These are phyloP conservation scores for Carassius gibelio DNA, from an alignment of 2,113 vertebrate genomes.

Conservation along the genomic window DNA sequence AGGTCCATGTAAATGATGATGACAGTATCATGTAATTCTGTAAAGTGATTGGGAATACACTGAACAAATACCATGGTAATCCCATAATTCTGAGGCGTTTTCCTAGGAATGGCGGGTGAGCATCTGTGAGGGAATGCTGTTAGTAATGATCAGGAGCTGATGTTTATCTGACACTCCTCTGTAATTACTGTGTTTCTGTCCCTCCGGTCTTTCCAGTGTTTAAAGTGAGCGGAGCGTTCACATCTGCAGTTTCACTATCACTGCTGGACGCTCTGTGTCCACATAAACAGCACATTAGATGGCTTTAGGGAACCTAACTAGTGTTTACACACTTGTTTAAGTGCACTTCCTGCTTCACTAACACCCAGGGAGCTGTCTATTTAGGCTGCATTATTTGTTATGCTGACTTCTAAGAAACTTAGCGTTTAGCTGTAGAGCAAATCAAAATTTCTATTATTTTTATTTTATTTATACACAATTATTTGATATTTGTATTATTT, in stretches of 20 bases:
- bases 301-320: neutral
- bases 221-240: neutral
- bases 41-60: no score
- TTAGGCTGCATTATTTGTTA: neutral
- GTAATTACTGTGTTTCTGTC: neutral
- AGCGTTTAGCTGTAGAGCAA: neutral
- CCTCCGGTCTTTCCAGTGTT: neutral
- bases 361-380: neutral
- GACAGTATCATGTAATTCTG: no score
- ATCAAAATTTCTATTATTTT: neutral
- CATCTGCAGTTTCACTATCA: neutral
- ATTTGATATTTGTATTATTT: neutral
- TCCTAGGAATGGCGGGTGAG: no score
- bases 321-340: neutral
- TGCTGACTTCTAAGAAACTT: neutral
- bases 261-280: neutral
- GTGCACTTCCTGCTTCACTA: neutral
- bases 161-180: constrained; percentile 7
- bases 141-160: constrained; percentile 7
- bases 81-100: no score
- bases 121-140: neutral
- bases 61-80: neutral
- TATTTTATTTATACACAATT: neutral
- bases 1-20: no score
- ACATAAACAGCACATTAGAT: neutral